Percentiles rank a stretch among this genome's conserved stretches.
These are phyloP conservation scores for Cantharis lateralis DNA, from an alignment of 2,888 invertebrate genomes.

Conservation along the genomic window DNA sequence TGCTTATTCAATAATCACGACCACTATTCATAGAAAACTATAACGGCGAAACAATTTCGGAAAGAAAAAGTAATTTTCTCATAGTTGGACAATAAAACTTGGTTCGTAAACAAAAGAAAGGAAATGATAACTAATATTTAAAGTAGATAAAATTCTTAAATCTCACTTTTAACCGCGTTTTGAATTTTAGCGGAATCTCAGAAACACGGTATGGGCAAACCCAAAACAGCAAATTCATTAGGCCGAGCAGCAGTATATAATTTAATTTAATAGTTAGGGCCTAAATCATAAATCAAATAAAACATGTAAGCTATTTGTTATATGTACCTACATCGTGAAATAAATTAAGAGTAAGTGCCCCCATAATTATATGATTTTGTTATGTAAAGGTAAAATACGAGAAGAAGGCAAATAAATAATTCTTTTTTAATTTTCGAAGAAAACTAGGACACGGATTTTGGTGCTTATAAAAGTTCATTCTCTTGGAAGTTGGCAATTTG, in stretches of 20 bases:
- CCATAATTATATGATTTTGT: not conserved
- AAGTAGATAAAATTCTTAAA: slow-evolving; percentile 10
- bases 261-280: slow-evolving; percentile 11
- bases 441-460: not conserved
- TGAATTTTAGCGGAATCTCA: not conserved
- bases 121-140: not conserved
- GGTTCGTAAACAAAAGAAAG: not conserved
- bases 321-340: not conserved
- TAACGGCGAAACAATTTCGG: not conserved
- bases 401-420: not conserved
- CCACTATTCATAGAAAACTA: not conserved
- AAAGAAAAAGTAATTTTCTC: not conserved
- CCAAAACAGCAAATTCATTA: slow-evolving; percentile 13
- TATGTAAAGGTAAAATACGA: not conserved
- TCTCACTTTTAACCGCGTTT: not conserved
- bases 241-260: not conserved
- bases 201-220: slow-evolving; percentile 1
- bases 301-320: not conserved
- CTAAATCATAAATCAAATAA: not conserved
- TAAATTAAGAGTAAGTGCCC: not conserved
- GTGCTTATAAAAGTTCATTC: not conserved
- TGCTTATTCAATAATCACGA: not conserved
- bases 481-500: not conserved
- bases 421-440: not conserved
- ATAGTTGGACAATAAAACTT: not conserved